Evolutionary conservation across 2,888 invertebrate genomes (phyloP), one percentile per base, ranked within the genome.

Genomic region (Xiphydria camelus): DNA sequence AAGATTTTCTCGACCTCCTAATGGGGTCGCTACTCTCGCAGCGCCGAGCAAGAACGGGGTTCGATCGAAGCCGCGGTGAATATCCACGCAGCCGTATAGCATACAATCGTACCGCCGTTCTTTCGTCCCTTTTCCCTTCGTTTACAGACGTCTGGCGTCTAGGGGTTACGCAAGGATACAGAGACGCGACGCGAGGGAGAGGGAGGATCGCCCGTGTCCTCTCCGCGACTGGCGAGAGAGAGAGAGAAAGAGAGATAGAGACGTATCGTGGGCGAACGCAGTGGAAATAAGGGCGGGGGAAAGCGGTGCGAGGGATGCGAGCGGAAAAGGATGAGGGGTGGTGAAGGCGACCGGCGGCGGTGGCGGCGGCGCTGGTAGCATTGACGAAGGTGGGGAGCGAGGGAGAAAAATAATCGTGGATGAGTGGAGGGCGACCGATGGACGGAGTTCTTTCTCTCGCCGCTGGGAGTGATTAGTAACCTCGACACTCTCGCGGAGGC

Each of bases 391-490:
- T 22, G 31, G 41, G 29, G 33, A 43, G n/a, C n/a, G 46, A 47
- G 59, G 58, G 48, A 55, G 63, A 59, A 64, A 64, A 64, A 62
- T 66, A 66, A 68, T 68, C 62, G 61, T 45, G 58, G 56, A 61
- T 62, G 61, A 66, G 61, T 58, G 51, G 55, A 61, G 43, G 53
- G 49, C 55, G 57, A 51, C 51, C 50, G 55, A 56, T 42, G 55
- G 53, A 44, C 43, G 39, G 26, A 10, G 26, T 26, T 33, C 33
- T 33, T 33, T 33, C 15, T 17, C 33, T 17, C 33, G 33, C 5
- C 18, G 15, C 33, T 33, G n/a, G 26, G 26, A 33, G 19, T 59
- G 58, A 58, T 59, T 59, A 57, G 58, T 48, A 48, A 54, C 49
- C 45, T 36, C 39, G 42, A 41, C 43, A 33, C 43, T 45, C 36